Conservation (phyloP, 2,888 invertebrate species). For the Mythimna impura region DNA sequence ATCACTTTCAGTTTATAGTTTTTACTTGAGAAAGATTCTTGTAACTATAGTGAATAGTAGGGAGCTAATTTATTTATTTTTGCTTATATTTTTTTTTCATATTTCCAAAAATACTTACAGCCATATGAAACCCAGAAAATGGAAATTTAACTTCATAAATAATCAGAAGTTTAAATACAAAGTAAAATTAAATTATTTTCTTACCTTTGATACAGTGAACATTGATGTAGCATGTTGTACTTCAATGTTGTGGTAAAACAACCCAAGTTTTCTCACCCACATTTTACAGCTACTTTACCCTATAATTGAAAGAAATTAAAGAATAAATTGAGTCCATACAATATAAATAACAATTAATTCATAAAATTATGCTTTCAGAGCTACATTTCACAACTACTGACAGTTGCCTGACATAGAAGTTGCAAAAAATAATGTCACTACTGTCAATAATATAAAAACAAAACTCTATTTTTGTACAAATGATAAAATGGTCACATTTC, state of each 20-base stretch:
- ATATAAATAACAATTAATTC: conserved; percentile 30
- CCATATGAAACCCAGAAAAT: neutral
- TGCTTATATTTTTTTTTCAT: neutral
- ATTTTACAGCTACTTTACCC: conserved; percentile 54
- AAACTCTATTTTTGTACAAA: conserved; percentile 57
- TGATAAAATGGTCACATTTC: conserved; percentile 39
- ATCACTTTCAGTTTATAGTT: neutral
- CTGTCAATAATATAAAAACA: conserved; percentile 69
- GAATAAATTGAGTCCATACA: conserved; percentile 50
- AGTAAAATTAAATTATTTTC: conserved; percentile 46
- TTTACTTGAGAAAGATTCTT: neutral
- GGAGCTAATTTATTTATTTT: neutral
- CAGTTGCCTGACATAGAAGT: conserved; percentile 77
- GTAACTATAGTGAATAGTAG: neutral
- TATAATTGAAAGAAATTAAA: conserved; percentile 54
- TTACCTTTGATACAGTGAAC: conserved; percentile 62
- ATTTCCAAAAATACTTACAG: neutral
- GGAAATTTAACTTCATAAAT: neutral
- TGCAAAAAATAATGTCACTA: conserved; percentile 71
- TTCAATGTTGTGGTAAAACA: conserved; percentile 47
- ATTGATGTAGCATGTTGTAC: conserved; percentile 42
- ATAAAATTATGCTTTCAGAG: conserved; percentile 48
- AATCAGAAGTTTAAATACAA: conserved; percentile 7
- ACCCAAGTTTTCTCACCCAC: conserved; percentile 46
- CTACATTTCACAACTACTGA: conserved; percentile 65